Base-by-base conservation (phyloP, 2,888 invertebrate species). In the Graphium colonna region DNA sequence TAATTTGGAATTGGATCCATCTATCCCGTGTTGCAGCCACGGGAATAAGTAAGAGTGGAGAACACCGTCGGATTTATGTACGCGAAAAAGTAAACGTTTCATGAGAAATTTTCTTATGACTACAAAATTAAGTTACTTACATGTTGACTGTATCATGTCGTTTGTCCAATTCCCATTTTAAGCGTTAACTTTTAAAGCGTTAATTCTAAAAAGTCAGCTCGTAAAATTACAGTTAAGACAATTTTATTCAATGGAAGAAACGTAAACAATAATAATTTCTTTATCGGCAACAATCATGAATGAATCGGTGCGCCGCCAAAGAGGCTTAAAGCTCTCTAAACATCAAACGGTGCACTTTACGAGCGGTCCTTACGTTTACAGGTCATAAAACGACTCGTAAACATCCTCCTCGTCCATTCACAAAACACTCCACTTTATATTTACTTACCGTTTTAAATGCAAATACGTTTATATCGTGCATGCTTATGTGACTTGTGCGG, bases 1-100 rank as follows among this genome's bases (percentile, higher is more conserved):
- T 90, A 90, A 90, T 89, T 90, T 88, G 87, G 89, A 90, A 90
- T 90, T 90, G 90, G 90, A 90, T 90, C 86, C 89, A 90, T 90
- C 87, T 88, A 90, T 90, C 87, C 83, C 81, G 75, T 67, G 77
- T 79, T 53, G 77, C 78, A 79, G 82, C 77, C 83, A 84, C 84
- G 82, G 83, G 88, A 86, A 87, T 89, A 86, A 82, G 82, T 83
- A 82, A 79, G 76, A 77, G 71, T 71, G 71, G 61, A 73, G 73
- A 71, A 69, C 73, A 62, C 67, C 49, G 66, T 61, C 65, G 73
- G 78, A 82, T 84, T 85, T 84, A 82, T 84, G 80, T 73, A 69
- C 71, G 77, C 75, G 79, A 81, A 84, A 84, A n/a, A n/a, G n/a
- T n/a, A n/a, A n/a, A n/a, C n/a, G n/a, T n/a, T n/a, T n/a, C n/a